Conservation (phyloP, 1,140 invertebrate species). For the Drosophila murphyi region DNA sequence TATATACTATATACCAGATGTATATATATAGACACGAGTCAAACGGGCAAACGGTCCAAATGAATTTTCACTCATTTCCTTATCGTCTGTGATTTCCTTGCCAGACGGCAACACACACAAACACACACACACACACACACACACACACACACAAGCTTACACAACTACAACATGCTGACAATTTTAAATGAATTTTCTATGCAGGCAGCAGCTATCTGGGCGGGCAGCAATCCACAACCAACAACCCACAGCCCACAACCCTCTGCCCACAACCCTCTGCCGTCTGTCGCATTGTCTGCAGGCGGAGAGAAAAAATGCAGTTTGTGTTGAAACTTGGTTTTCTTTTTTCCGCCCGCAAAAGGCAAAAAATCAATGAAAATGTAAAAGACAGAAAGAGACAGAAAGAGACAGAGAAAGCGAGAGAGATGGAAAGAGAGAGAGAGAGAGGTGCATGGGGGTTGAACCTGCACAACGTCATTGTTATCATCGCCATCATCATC, state of each 20-base stretch:
- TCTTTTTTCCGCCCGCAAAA: constrained; percentile 27
- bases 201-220: constrained; percentile 60
- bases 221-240: background rate
- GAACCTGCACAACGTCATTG: constrained; percentile 53
- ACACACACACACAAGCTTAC: constrained; percentile 17
- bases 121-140: constrained; percentile 40
- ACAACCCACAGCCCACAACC: background rate
- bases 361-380: constrained; percentile 70
- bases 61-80: constrained; percentile 83
- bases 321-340: constrained; percentile 69
- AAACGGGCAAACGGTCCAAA: constrained; percentile 36
- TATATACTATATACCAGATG: constrained; percentile 5
- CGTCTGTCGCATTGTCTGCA: constrained; percentile 44
- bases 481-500: constrained; percentile 19
- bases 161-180: constrained; percentile 45
- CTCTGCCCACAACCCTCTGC: constrained; percentile 18
- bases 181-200: constrained; percentile 80
- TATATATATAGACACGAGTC: background rate
- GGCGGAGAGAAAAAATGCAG: constrained; percentile 76
- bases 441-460: constrained; percentile 58
- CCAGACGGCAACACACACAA: constrained; percentile 61
- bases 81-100: constrained; percentile 83
- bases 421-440: background rate
- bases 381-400: constrained; percentile 13
- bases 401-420: background rate